Conservation (phyloP, 2,797 vertebrate genomes). For the Myotis planiceps region DNA sequence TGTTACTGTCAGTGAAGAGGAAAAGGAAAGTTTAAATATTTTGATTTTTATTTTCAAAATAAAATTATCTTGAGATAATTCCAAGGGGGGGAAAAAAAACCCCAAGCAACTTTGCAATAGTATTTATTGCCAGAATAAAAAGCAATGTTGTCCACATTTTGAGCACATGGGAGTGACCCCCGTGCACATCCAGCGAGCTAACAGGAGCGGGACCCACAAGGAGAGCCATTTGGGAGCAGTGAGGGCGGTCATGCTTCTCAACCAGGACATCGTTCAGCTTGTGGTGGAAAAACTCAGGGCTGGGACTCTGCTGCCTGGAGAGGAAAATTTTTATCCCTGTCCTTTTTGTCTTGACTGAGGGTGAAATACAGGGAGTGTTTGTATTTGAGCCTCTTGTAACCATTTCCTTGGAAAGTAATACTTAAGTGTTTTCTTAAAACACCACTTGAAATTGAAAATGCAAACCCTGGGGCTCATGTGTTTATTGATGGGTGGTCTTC, state of each 20-base stretch:
- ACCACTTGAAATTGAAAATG: neutral
- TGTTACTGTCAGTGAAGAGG: neutral
- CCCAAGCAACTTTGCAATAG: neutral
- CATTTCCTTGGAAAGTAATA: slow-evolving; percentile 61
- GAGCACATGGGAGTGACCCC: slow-evolving; percentile 41
- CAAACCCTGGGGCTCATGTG: neutral
- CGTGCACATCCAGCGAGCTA: neutral
- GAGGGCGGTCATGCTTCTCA: slow-evolving; percentile 35
- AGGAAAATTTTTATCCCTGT: slow-evolving; percentile 66
- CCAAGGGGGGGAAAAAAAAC: neutral
- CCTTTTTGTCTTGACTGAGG: slow-evolving; percentile 68
- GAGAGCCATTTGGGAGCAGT: neutral
- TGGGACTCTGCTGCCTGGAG: slow-evolving; percentile 76
- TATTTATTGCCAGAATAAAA: neutral
- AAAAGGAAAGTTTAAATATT: slow-evolving; percentile 21
- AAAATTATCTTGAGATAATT: slow-evolving; percentile 30
- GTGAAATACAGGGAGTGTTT: slow-evolving; percentile 65
- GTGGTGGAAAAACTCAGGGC: slow-evolving; percentile 73
- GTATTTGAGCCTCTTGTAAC: slow-evolving; percentile 51
- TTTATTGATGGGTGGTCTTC: neutral
- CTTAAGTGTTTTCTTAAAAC: slow-evolving; percentile 45
- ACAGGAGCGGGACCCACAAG: neutral
- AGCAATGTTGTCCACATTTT: neutral
- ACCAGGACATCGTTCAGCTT: slow-evolving; percentile 65
- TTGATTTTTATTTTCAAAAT: slow-evolving; percentile 29